Evolutionary conservation across 2,113 vertebrate species (phyloP), one percentile per base, ranked within the genome.

Genomic region (Seriola quinqueradiata): DNA sequence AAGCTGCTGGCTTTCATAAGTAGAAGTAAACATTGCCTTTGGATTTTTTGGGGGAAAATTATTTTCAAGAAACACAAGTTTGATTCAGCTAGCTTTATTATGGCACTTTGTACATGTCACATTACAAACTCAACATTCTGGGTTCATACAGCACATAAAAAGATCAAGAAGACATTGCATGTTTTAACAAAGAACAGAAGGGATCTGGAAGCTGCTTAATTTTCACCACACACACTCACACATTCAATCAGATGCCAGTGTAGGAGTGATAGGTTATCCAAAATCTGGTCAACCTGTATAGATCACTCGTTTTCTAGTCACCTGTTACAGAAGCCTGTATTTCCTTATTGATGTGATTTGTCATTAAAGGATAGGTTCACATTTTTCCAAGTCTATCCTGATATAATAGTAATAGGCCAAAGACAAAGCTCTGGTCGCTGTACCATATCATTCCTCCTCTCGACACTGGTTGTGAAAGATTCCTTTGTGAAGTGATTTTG

Each of bases 21-120:
- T n/a, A 2, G 6, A 10, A 25, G 7, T 19, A 40, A 68, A 52
- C 6, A 21, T 21, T 19, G 48, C 16, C 17, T 17, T 17, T 3
- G 16, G 14, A 17, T 48, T 5, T 17, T 48, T 48, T 48, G 17
- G 2, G 1, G 1, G 6, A 36, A 36, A 36, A 36, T 17, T 36
- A 17, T 21, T 67, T 17, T 5, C 14, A 36, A 10, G 6, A 80
- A 38, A 70, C 12, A 34, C 10, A 48, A 3, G 4, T 72, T 87
- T 66, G 52, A 77, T 81, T 89, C 75, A 84, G 64, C 84, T 72
- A 77, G 55, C 75, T 92, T 94, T 91, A 92, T 92, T 93, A 94
- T 95, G 94, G 94, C 92, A 95, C 94, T 92, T 92, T 94, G 78
- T 92, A 94, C 93, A 93, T 86, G 83, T 90, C 84, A 92, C 78